phyloP scores from a whole-genome alignment of 1,140 invertebrate genomes.

The Tyrophagus putrescentiae region DNA sequence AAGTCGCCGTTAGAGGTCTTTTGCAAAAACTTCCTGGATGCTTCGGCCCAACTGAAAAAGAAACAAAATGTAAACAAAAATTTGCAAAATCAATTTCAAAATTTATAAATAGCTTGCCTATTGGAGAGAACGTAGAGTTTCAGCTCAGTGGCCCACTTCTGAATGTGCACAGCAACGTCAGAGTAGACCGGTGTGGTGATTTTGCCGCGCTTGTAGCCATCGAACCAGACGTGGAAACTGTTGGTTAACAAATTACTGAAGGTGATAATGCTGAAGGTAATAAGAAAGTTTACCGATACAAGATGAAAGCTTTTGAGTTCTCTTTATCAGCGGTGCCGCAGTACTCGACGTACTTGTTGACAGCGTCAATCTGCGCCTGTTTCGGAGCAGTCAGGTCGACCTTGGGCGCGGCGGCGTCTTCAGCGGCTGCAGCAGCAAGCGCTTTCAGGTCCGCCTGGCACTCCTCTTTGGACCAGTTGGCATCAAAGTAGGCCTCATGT shows the following conservation, averaged over 20 bases:
- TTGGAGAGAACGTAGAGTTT: conserved; percentile 20
- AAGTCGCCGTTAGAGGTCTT: conserved; percentile 20
- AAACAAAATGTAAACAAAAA: no score
- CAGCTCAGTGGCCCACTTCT: conserved; percentile 11
- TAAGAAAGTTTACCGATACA: no score
- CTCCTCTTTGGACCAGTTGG: conserved; percentile 24
- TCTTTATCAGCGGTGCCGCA: background rate
- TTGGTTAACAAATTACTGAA: no score
- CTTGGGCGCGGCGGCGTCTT: background rate
- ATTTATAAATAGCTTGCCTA: no score
- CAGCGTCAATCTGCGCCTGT: background rate
- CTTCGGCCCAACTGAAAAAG: conserved; percentile 21
- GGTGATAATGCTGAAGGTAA: no score
- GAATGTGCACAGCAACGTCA: conserved; percentile 17
- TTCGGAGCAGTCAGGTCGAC: background rate
- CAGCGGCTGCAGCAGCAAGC: background rate
- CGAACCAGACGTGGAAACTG: conserved; percentile 16
- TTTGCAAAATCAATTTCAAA: no score
- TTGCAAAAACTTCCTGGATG: conserved; percentile 2
- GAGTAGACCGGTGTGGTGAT: conserved; percentile 15
- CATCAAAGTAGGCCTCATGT: background rate
- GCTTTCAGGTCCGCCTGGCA: background rate
- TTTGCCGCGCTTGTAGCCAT: conserved; percentile 7
- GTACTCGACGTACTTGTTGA: background rate
- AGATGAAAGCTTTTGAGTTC: background rate